A percentile compares a stretch with the other conserved stretches of the same genome.
Conservation (phyloP, 2,113 vertebrate genomes). For the Romanogobio albipinnatus region DNA sequence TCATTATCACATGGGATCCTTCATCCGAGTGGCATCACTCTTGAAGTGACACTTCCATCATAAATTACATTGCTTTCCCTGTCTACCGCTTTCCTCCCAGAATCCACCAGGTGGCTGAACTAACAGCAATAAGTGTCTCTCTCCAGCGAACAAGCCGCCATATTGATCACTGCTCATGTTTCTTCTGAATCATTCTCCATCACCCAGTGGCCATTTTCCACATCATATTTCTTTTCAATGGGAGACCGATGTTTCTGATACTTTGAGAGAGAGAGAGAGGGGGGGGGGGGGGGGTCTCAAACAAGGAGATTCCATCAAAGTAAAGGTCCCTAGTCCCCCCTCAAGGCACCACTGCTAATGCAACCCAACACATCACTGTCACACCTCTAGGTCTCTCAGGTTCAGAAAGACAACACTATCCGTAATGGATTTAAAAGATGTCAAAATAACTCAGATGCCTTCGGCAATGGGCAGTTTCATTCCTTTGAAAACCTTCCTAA, state of each 20-base stretch:
- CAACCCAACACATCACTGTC: constrained; percentile 61
- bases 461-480: neutral
- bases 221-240: constrained; percentile 65
- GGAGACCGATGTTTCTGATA: constrained; percentile 62
- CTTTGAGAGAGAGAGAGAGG: too few species aligned
- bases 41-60: constrained; percentile 65
- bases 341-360: constrained; percentile 54
- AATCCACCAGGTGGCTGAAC: constrained; percentile 56
- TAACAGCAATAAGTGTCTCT: constrained; percentile 47
- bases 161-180: constrained; percentile 74
- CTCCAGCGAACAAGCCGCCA: constrained; percentile 62
- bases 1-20: constrained; percentile 56
- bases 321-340: constrained; percentile 54
- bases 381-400: constrained; percentile 37
- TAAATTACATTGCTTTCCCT: constrained; percentile 61
- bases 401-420: constrained; percentile 65
- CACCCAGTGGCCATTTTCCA: constrained; percentile 68
- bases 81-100: constrained; percentile 55
- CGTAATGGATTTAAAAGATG: constrained; percentile 64
- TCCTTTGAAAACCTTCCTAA: neutral
- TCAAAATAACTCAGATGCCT: constrained; percentile 17
- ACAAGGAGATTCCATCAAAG: constrained; percentile 62
- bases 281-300: constrained; percentile 34
- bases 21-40: constrained; percentile 63
- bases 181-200: constrained; percentile 74